Base-by-base conservation (phyloP, 2,888 invertebrate species). In the Pollenia griseotomentosa region DNA sequence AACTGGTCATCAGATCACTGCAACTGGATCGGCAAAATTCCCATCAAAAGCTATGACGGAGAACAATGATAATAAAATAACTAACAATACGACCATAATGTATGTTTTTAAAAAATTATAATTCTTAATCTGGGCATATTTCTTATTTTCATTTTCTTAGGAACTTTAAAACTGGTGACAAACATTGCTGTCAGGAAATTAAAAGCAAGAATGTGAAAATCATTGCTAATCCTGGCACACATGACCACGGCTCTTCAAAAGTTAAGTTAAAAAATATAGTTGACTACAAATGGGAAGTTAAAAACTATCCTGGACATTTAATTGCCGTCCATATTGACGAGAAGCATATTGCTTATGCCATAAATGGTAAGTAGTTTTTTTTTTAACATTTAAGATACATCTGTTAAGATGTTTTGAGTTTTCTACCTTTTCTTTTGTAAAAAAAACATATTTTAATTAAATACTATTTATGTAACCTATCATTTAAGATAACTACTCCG, bases 271-370 rank as follows among this genome's bases (percentile, higher is more conserved):
- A 96, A 91, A 97, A 97, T 92, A 95, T 98, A 68, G 98, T 98
- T 33, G 98, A 98, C 91, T 98, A 97, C 93, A 97, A 97, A 89
- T 99, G 99, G 99, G 98, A 98, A 92, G 95, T 96, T 65, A 96
- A 96, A 90, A 97, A 97, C 91, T 98, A 98, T 90, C 95, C 96
- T 0, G 98, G 99, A 0, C 97, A 97, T 91, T 94, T 99, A 84
- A 95, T 99, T 57, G 97, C 98, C 11, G 96, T 98, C 59, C 98
- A 99, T 93, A 95, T 96, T 90, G 96, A 96, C 91, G 97, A 97
- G 79, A 96, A 96, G 91, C 97, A 97, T 93, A 94, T 98, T 89
- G 99, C 99, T 0, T 99, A 98, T 94, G 97, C 96, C 85, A 96
- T 99, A 88, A 98, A 97, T 96, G 97, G 98, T 98, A 93, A 93